phyloP scores from a whole-genome alignment of 2,888 invertebrate species.

The Ophion obscuratus region DNA sequence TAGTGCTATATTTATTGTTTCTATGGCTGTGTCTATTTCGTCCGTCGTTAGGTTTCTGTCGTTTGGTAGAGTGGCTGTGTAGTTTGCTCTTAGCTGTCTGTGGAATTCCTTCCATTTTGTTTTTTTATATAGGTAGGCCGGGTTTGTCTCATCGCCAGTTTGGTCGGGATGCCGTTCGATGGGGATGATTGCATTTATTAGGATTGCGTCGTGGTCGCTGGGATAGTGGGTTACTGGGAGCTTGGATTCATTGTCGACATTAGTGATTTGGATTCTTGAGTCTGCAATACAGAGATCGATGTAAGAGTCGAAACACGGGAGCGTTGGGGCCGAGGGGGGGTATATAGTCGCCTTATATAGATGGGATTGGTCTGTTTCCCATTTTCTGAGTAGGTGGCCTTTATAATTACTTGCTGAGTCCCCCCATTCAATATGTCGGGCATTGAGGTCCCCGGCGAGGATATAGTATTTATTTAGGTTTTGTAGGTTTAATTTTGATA shows the following conservation, averaged over 20 bases:
- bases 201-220: not conserved
- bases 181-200: not conserved
- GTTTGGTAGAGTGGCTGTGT: not conserved
- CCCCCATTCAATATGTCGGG: not conserved
- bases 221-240: not conserved
- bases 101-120: not conserved
- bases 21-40: conserved; percentile 16
- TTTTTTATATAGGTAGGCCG: too few species aligned
- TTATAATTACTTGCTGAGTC: not conserved
- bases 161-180: too few species aligned
- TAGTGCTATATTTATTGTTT: not conserved
- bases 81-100: not conserved
- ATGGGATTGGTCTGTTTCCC: not conserved
- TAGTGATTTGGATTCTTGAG: not conserved
- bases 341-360: not conserved
- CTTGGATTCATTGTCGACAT: not conserved
- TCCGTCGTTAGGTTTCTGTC: conserved; percentile 7
- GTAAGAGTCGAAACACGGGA: not conserved
- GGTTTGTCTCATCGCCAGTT: too few species aligned
- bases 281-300: conserved; percentile 3
- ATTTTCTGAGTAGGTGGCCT: not conserved
- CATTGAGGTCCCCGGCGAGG: not conserved
- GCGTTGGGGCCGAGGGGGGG: not conserved
- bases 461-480: not conserved
- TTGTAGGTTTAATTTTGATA: not conserved